phyloP scores from a whole-genome alignment of 2,113 vertebrate genomes.

The Hyaena hyaena region DNA sequence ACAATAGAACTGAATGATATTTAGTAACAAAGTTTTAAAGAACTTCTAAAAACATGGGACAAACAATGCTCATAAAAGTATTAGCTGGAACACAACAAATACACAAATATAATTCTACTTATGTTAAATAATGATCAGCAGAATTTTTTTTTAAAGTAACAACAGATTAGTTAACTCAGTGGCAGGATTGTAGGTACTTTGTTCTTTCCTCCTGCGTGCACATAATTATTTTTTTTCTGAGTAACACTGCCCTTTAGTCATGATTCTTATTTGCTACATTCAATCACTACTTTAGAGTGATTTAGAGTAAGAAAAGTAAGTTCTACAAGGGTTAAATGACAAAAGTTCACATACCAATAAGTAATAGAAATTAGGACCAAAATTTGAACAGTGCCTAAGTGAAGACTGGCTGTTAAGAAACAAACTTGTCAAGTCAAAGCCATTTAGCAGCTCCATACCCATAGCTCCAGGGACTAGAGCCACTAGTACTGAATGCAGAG shows the following conservation, averaged over 20 bases:
- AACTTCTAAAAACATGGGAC: neutral
- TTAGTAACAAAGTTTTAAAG: neutral
- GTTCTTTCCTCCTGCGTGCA: neutral
- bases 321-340: neutral
- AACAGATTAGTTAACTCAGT: neutral
- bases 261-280: slow-evolving; percentile 32
- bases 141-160: neutral
- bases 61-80: neutral
- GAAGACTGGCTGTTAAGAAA: neutral
- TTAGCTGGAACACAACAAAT: neutral
- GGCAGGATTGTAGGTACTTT: neutral
- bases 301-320: neutral
- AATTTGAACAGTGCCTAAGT: neutral
- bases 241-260: neutral
- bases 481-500: neutral
- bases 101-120: slow-evolving; percentile 26
- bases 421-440: neutral
- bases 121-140: neutral
- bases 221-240: neutral
- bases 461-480: neutral
- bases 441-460: neutral
- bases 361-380: neutral
- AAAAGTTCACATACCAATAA: neutral
- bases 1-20: neutral
- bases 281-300: neutral